Base-by-base conservation (phyloP, 2,113 vertebrate genomes). In the Condylura cristata region DNA sequence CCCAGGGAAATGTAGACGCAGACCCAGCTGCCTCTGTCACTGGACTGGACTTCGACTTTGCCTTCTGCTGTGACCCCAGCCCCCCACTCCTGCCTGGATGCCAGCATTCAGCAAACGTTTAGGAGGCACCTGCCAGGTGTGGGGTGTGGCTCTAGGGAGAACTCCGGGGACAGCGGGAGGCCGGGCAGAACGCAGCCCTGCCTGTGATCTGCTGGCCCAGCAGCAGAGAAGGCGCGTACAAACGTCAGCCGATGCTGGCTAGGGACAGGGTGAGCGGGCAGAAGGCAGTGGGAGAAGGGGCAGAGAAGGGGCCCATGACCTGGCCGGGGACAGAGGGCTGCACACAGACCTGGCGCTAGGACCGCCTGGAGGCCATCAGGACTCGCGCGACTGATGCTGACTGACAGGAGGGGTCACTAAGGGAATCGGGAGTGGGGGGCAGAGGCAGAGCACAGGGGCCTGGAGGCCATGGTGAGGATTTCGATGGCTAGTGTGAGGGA, bases 1-100 rank as follows among this genome's bases (percentile, higher is more conserved):
- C 30, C 24, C 20, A 0, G 6, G 30, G 20, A 12, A 12, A 5
- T 1, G 2, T 0, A 8, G 60, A 2, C 3, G 37, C 2, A 2
- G 75, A 14, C 14, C 75, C 3, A 2, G 8, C 51, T 16, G 53
- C 11, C 66, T 13, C 17, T 61, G 17, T 32, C 32, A 4, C 10
- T 1, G 17, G 65, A 14, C 37, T 3, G 26, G 18, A 24, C 37
- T 3, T 24, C 28, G 11, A 48, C 63, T 39, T 28, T 5, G 39
- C 46, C 30, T 32, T 32, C 44, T 26, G 41, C 78, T 63, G 26
- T 32, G 53, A 51, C 28, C 66, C 51, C 24, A 24, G 79, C 28
- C 68, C 44, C 68, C 6, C 28, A 4, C 63, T 48, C 51, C 18
- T 8, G 0, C 9, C 6, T 18, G 51, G 18, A 92, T 0, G 8